Percentiles rank a stretch among this genome's conserved stretches.
Conservation (phyloP, 2,797 vertebrate species). For the Cossypha niveicapilla region DNA sequence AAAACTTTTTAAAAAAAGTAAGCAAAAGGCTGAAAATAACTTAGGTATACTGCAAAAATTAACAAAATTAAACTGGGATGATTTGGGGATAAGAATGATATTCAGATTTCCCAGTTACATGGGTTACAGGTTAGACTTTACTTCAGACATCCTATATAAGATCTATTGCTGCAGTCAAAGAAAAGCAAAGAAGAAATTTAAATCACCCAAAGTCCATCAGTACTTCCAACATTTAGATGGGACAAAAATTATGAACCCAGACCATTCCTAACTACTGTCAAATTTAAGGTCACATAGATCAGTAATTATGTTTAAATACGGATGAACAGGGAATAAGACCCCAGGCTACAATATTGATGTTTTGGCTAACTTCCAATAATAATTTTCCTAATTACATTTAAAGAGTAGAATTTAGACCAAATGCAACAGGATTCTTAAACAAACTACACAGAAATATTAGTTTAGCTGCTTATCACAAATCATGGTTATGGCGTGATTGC, state of each 20-base stretch:
- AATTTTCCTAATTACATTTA: not conserved
- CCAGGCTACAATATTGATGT: not conserved
- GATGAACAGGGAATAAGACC: not conserved
- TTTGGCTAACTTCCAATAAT: not conserved
- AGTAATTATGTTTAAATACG: not conserved
- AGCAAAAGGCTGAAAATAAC: not conserved
- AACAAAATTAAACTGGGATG: not conserved
- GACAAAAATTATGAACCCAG: not conserved
- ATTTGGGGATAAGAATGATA: not conserved
- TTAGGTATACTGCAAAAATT: not conserved
- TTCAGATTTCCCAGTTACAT: not conserved
- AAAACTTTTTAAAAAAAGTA: not conserved
- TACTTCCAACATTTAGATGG: not conserved
- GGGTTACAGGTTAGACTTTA: not conserved
- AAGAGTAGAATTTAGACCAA: not conserved
- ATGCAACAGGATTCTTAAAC: not conserved
- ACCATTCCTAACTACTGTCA: not conserved
- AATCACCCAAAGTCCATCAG: not conserved
- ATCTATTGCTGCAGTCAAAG: not conserved
- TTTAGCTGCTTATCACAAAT: not conserved
- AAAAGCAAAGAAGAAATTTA: not conserved
- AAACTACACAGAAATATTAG: not conserved
- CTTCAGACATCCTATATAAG: not conserved
- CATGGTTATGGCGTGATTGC: not conserved
- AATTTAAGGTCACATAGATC: not conserved